These are phyloP conservation scores for Aethes cnicana DNA, from an alignment of 2,888 invertebrate species.

Conservation along the genomic window DNA sequence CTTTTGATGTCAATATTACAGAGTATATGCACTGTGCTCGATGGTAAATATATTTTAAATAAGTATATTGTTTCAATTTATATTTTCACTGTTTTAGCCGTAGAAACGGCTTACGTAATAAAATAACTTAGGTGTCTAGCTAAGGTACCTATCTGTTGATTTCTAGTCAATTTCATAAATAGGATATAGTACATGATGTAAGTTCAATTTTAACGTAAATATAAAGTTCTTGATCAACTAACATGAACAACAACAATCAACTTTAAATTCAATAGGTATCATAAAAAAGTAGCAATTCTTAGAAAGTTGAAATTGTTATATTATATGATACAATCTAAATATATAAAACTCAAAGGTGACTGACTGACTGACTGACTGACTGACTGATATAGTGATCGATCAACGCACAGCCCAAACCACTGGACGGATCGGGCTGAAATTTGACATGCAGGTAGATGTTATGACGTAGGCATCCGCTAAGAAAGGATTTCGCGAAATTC, in stretches of 20 bases:
- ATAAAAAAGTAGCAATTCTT: conserved; percentile 13
- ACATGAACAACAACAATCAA: not conserved
- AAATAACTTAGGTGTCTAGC: conserved; percentile 45
- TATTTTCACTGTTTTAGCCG: not conserved
- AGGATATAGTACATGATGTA: conserved; percentile 25
- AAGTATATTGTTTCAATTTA: conserved; percentile 8
- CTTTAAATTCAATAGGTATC: conserved; percentile 9
- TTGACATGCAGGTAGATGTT: too few relatives aligned
- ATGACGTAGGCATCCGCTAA: too few relatives aligned
- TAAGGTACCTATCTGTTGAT: conserved; percentile 50
- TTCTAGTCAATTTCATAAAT: conserved; percentile 69
- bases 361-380: too few relatives aligned
- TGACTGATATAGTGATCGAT: too few relatives aligned
- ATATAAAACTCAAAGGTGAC: too few relatives aligned
- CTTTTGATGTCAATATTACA: conserved; percentile 37
- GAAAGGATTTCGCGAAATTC: too few relatives aligned
- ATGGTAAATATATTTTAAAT: conserved; percentile 27
- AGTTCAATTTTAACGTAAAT: conserved; percentile 17
- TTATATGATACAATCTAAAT: too few relatives aligned
- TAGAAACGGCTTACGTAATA: conserved; percentile 2
- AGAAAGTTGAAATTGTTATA: conserved; percentile 14
- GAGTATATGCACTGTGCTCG: too few relatives aligned
- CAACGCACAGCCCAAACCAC: too few relatives aligned
- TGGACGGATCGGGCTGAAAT: too few relatives aligned
- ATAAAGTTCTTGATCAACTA: not conserved